These are phyloP conservation scores for Microctonus brassicae DNA, from an alignment of 2,888 invertebrate species.

Conservation along the genomic window DNA sequence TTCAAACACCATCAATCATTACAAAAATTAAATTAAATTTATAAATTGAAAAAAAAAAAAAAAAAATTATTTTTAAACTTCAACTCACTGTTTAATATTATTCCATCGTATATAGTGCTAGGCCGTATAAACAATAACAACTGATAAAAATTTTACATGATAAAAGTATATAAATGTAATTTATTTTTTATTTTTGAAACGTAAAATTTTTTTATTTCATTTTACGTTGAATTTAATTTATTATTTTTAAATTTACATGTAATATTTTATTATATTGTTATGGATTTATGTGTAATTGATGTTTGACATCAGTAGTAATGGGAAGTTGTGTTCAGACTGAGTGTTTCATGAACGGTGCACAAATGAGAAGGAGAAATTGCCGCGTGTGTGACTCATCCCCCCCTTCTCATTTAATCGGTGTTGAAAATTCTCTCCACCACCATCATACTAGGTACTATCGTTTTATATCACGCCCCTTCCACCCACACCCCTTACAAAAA, in stretches of 20 bases:
- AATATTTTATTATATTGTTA: not conserved
- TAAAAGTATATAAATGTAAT: not conserved
- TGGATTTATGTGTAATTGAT: not conserved
- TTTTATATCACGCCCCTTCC: not conserved
- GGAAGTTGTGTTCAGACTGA: slow-evolving; percentile 38
- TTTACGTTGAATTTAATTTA: not conserved
- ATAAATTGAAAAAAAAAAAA: no score
- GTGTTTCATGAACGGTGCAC: slow-evolving; percentile 23
- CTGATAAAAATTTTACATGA: not conserved
- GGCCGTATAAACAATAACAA: not conserved
- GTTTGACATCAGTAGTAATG: slow-evolving; percentile 23
- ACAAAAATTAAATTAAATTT: not conserved
- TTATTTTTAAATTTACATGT: not conserved
- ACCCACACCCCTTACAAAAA: not conserved
- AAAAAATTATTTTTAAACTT: not conserved
- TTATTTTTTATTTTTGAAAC: not conserved
- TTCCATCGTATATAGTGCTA: not conserved
- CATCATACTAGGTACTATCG: not conserved
- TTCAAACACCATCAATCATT: not conserved
- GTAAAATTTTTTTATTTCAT: not conserved
- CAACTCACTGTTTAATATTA: not conserved
- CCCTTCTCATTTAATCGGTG: slow-evolving; percentile 1
- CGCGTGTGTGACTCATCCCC: slow-evolving; percentile 38
- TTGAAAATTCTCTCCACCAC: slow-evolving; percentile 4
- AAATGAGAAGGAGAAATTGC: slow-evolving; percentile 12